Base-by-base conservation (phyloP, 2,113 vertebrate species). In the Platycercus adscitus region DNA sequence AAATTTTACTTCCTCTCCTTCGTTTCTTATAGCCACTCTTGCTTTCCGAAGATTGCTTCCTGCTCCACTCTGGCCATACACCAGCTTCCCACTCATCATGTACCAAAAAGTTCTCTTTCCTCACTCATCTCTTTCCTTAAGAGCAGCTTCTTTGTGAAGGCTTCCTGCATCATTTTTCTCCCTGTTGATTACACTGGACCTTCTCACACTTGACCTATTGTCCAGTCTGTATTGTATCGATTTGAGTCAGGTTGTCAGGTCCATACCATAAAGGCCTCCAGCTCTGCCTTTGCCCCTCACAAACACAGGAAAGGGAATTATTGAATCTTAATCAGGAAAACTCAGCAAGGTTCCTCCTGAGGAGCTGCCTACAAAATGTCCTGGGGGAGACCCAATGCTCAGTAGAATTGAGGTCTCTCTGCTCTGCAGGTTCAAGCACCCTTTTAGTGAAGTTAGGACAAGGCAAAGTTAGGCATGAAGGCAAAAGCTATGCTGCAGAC, bases 311-410 rank as follows among this genome's bases (percentile, higher is more conserved):
- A 87, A 76, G 58, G 68, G 52, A 93, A 89, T 91, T 88, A 63
- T 39, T 91, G 95, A 87, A 78, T 70, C 88, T 81, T 88, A 81
- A 89, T 85, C 89, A 92, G 58, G 58, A 87, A 83, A 96, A 77
- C 85, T 80, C 84, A 89, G 75, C 58, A 88, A 92, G 68, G 44
- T 21, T 93, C 21, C 44, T 69, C n/a, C 28, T n/a, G 20, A 89
- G 63, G 25, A 94, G 4, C 33, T 86, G 63, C 63, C 37, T 55
- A 50, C 53, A 80, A 73, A 91, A 82, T 24, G 10, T 55, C 66
- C 58, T 23, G 7, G 43, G 63, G 28, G 26, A 83, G 68, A 49
- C 1, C 1, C 31, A 73, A 55, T 35, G 3, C 50, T 80, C 16
- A 3, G 43, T 58, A 66, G 39, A 77, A 60, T 29, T 46, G 39